These are phyloP conservation scores for Zophobas atratus DNA, from an alignment of 1,140 invertebrate species.

Conservation along the genomic window DNA sequence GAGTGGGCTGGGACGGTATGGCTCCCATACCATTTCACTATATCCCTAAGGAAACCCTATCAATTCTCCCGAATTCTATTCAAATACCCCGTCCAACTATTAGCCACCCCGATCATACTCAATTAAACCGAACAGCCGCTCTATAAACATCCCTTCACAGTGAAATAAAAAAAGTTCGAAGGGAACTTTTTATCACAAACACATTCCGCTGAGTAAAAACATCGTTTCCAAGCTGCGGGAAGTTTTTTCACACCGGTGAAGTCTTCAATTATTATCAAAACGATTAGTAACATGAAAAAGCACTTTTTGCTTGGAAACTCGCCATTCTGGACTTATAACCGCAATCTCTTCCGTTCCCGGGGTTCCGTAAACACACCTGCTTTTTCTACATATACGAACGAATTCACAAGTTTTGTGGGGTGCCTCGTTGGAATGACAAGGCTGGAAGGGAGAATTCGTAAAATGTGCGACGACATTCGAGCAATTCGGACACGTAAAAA, in stretches of 20 bases:
- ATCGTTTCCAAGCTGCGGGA: neutral
- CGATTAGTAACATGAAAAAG: conserved; percentile 13
- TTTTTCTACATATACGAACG: neutral
- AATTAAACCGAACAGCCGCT: neutral
- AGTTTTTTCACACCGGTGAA: neutral
- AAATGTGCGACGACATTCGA: no score
- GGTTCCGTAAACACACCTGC: conserved; percentile 25
- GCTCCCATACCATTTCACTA: no score
- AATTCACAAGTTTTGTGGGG: no score
- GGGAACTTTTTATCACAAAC: neutral
- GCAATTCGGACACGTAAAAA: no score
- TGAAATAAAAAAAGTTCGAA: neutral
- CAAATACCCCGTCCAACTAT: neutral
- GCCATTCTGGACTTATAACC: conserved; percentile 10
- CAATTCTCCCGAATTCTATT: neutral
- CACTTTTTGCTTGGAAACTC: conserved; percentile 23
- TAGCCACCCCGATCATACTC: neutral
- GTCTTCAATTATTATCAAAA: conserved; percentile 16
- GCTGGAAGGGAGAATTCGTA: conserved; percentile 1
- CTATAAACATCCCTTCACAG: neutral
- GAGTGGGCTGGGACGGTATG: no score
- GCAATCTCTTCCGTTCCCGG: neutral
- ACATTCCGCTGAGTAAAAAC: conserved; percentile 21
- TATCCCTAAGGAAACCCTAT: no score
- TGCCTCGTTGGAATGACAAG: neutral